Conservation (phyloP, 2,797 vertebrate species). For the Artibeus lituratus region DNA sequence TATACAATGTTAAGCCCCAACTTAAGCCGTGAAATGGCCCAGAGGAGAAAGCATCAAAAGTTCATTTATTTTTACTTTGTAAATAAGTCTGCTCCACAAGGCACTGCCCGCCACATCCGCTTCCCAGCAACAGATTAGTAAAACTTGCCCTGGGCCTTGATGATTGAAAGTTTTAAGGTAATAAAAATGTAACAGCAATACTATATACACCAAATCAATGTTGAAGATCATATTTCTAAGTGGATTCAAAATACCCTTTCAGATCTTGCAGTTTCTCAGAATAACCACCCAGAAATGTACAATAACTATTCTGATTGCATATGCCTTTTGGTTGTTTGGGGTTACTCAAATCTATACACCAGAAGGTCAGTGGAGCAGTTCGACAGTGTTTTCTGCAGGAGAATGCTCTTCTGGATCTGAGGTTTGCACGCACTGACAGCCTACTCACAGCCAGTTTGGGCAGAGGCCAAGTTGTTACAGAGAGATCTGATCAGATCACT, state of each 20-base stretch:
- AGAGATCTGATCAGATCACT: too few species aligned
- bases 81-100: too few species aligned
- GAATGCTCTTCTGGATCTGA: too few species aligned
- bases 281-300: not conserved
- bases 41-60: not conserved
- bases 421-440: too few species aligned
- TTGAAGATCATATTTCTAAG: not conserved
- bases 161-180: not conserved
- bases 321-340: not conserved
- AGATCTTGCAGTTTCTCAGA: not conserved
- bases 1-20: not conserved
- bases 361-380: too few species aligned
- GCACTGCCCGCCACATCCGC: not conserved
- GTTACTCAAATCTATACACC: not conserved
- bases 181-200: not conserved
- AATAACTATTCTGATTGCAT: not conserved
- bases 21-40: not conserved
- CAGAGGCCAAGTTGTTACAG: too few species aligned
- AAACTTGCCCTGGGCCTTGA: not conserved
- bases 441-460: too few species aligned
- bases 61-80: not conserved
- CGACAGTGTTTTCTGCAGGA: too few species aligned
- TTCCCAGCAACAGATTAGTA: not conserved
- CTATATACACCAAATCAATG: not conserved
- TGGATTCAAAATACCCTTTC: not conserved